phyloP scores from a whole-genome alignment of 2,797 vertebrate genomes.

The Artibeus jamaicensis region DNA sequence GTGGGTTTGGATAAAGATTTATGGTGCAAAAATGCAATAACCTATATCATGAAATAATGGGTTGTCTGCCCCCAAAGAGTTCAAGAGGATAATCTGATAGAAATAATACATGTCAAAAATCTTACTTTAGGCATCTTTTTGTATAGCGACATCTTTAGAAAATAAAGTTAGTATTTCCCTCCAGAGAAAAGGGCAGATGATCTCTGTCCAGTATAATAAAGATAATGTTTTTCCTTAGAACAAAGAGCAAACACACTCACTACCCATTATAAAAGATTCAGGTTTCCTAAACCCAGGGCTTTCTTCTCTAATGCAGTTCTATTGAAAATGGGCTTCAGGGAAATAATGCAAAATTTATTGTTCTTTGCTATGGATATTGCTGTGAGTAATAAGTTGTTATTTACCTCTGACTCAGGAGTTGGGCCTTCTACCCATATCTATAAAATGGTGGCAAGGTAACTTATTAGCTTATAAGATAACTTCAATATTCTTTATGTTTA shows the following conservation, averaged over 20 bases:
- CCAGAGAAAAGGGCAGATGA: neutral
- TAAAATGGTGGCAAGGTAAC: neutral
- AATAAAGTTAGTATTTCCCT: neutral
- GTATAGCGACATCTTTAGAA: neutral
- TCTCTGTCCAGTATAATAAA: neutral
- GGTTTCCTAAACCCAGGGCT: neutral
- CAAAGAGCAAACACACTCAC: neutral
- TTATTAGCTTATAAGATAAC: neutral
- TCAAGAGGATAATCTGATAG: neutral
- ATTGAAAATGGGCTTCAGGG: neutral
- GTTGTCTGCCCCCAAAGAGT: neutral
- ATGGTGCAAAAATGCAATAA: neutral
- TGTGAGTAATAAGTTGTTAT: neutral
- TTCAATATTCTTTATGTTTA: neutral
- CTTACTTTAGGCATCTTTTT: neutral
- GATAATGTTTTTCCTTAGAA: neutral
- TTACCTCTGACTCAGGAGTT: neutral
- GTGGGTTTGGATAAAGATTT: neutral
- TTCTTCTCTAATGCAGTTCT: neutral
- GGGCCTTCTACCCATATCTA: neutral
- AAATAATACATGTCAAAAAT: neutral
- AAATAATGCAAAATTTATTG: neutral
- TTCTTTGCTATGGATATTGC: neutral
- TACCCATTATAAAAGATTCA: neutral
- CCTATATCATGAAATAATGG: neutral